Evolutionary conservation across 2,797 vertebrate genomes (phyloP), one percentile per base, ranked within the genome.

Genomic region (Setipinna tenuifilis): DNA sequence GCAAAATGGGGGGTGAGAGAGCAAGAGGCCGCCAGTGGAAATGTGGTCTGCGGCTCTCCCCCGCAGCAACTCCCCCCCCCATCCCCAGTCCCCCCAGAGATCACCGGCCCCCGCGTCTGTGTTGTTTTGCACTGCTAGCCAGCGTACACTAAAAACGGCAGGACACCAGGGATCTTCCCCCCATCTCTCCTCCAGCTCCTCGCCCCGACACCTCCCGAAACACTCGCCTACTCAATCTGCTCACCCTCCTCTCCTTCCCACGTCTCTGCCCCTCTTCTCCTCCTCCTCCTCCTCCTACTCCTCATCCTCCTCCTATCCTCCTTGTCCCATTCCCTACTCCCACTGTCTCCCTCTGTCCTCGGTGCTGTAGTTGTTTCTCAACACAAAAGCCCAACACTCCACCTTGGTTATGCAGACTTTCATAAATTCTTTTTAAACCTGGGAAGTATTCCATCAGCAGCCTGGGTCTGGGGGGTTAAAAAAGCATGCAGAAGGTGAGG

Each of bases 141-240:
- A 84, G 85, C 61, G 48, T 57, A 50, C 75, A 17, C 83, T 84
- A 57, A 82, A 93, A 94, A 93, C 94, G 93, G 93, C 93, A 93
- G 92, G 93, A 91, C 95, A 93, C 89, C 89, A 90, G 93, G 93
- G 93, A 94, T 41, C 68, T 21, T 23, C 68, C 31, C 28, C 28
- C 28, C 65, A 25, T 31, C 19, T 16, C 62, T 14, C 25, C 65
- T 31, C 35, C 31, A 10, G 50, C 16, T 21, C 31, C 14, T 31
- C 0, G 31, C 91, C 91, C 61, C 83, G 91, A 92, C 94, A 95
- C 94, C 93, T 94, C 93, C 68, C 68, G 92, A 92, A 94, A 93
- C 93, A 91, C 48, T 91, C 94, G 90, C 94, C 94, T 92, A 93
- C 93, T 94, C 94, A 94, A 90, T 93, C 92, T 92, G 91, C 91